These are phyloP conservation scores for Porites cylindrica DNA, from an alignment of 92 coral and sea anemone species.

Conservation along the genomic window DNA sequence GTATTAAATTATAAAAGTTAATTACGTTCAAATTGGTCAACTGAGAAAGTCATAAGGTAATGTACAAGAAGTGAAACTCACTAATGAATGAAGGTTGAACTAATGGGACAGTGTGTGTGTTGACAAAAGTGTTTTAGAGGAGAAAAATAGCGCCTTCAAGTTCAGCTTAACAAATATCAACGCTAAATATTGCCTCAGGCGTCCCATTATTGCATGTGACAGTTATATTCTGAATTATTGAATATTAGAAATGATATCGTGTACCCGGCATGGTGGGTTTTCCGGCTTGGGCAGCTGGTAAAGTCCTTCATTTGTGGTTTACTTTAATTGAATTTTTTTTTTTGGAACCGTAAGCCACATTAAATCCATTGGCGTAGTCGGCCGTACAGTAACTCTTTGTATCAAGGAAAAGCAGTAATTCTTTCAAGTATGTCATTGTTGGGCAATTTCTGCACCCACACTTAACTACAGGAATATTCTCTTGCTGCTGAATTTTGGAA, in stretches of 20 bases:
- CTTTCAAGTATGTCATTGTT: not conserved
- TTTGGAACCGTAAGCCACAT: not conserved
- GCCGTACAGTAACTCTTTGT: not conserved
- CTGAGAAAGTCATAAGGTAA: not conserved
- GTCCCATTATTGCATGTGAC: not conserved
- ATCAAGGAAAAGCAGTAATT: not conserved
- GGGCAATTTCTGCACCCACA: too few species aligned
- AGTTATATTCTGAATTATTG: not conserved
- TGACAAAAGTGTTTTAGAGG: too few species aligned
- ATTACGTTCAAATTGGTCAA: slow-evolving; percentile 2
- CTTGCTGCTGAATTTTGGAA: too few species aligned
- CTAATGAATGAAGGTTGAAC: too few species aligned
- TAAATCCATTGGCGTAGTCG: not conserved
- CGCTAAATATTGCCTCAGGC: not conserved
- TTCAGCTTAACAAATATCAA: not conserved
- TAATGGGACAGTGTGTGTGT: too few species aligned
- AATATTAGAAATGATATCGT: not conserved
- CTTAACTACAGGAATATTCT: too few species aligned
- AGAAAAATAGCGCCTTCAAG: too few species aligned
- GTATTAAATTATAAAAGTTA: not conserved
- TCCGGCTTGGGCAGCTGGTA: slow-evolving; percentile 17
- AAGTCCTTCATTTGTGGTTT: not conserved
- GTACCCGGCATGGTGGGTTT: not conserved
- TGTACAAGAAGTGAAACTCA: not conserved
- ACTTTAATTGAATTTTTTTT: not conserved